phyloP scores from a whole-genome alignment of 23 tunicate genomes.

The Diplosoma virens region DNA sequence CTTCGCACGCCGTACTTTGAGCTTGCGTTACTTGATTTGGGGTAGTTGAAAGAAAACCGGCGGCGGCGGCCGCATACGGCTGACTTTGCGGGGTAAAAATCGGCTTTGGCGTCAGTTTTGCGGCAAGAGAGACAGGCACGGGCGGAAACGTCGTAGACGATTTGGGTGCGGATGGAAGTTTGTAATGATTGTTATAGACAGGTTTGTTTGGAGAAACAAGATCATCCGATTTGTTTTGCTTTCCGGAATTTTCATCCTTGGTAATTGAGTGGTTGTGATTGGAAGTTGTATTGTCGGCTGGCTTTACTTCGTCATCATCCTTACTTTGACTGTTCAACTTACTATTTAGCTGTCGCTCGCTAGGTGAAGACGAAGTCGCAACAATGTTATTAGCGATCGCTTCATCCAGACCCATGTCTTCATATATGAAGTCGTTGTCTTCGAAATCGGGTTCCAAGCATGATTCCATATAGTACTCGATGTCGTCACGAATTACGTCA shows the following conservation, averaged over 20 bases:
- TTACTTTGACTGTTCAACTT: slow-evolving; percentile 27
- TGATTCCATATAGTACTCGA: slow-evolving; percentile 90
- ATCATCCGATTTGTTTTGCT: slow-evolving; percentile 79
- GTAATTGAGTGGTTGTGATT: slow-evolving; percentile 37
- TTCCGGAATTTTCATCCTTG: slow-evolving; percentile 69
- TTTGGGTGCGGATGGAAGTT: slow-evolving; percentile 26
- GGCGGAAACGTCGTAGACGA: neutral
- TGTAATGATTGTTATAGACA: neutral
- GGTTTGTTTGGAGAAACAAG: slow-evolving; percentile 57
- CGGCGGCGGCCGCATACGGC: slow-evolving; percentile 68
- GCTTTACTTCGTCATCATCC: slow-evolving; percentile 51
- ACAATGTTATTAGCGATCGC: slow-evolving; percentile 17
- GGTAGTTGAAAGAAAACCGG: slow-evolving; percentile 24
- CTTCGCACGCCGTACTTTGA: neutral
- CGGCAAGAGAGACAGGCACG: slow-evolving; percentile 13
- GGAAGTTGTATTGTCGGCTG: slow-evolving; percentile 1
- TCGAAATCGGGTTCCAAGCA: slow-evolving; percentile 92
- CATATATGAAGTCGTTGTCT: slow-evolving; percentile 83
- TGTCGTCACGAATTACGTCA: slow-evolving; percentile 79
- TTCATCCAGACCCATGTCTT: slow-evolving; percentile 84
- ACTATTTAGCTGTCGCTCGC: slow-evolving; percentile 53
- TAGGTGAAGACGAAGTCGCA: slow-evolving; percentile 49
- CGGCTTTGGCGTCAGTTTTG: neutral
- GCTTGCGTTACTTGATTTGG: slow-evolving; percentile 2
- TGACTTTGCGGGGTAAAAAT: slow-evolving; percentile 30